Base-by-base conservation (phyloP, 1,140 invertebrate genomes). In the Asobara japonica region DNA sequence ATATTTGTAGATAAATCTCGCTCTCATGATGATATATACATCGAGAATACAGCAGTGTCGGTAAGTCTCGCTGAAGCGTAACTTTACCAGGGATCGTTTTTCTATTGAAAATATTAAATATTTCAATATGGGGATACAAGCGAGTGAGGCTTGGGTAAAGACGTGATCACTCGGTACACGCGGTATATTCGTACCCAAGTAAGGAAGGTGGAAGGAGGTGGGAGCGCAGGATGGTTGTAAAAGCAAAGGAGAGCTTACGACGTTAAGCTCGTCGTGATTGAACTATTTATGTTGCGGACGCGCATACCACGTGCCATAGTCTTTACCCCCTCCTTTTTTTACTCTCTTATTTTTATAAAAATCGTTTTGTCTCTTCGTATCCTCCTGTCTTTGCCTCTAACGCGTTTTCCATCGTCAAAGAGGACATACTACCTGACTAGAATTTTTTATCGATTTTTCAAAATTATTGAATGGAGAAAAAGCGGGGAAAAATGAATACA, bases 261-360 rank as follows among this genome's bases (percentile, higher is more conserved):
- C 74, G 68, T 79, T 81, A 79, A 81, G 77, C 76, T 51, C 68
- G 65, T 56, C 71, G 74, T 81, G 78, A 82, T 82, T 82, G 78
- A 80, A 80, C 77, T 79, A 81, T 81, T 82, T 81, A 80, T 77
- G 76, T 76, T 71, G 20, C 29, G 29, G 22, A 65, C 60, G 60
- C 25, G 60, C 31, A 62, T 30, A 31, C 25, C 41, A 27, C 62
- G 29, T 66, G 16, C 29, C 29, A 62, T 30, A 31, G n/a, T 62
- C n/a, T 62, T 62, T 62, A 16, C 29, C 27, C n/a, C n/a, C 29
- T 31, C 13, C 27, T 11, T 18, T 16, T 11, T 18, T 16, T 29
- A 7, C 25, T 16, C 30, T 62, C 4, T n/a, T 30, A n/a, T 30
- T 29, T 62, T 25, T 56, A 6, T 31, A 6, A 29, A 31, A 62